phyloP scores from a whole-genome alignment of 2,888 invertebrate species.

The Phrixothrix hirtus region DNA sequence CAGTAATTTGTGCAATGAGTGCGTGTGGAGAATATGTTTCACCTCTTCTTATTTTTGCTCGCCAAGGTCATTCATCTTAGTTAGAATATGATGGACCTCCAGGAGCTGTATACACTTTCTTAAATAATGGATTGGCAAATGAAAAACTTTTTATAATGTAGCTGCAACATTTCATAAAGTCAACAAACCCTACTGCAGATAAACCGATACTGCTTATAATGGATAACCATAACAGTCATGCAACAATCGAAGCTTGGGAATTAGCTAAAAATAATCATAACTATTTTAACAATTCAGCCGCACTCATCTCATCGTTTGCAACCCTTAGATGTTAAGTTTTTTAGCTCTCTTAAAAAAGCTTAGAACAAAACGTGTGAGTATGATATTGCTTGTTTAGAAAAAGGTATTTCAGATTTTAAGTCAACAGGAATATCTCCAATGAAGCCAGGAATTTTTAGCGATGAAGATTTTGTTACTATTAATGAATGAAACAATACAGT shows the following conservation, averaged over 20 bases:
- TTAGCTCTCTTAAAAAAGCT: background rate
- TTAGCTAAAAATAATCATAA: constrained; percentile 11
- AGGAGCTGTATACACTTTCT: constrained; percentile 18
- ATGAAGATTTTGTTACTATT: too few species aligned
- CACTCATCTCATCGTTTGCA: too few species aligned
- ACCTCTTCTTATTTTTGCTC: constrained; percentile 18
- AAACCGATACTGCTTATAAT: constrained; percentile 10
- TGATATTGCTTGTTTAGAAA: constrained; percentile 28
- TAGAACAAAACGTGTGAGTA: constrained; percentile 7
- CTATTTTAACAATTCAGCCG: constrained; percentile 1
- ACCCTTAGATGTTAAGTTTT: too few species aligned
- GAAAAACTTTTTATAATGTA: constrained; percentile 14
- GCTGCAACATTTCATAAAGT: constrained; percentile 16
- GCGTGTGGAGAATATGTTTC: too few species aligned
- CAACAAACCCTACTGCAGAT: constrained; percentile 7
- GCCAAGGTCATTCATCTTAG: constrained; percentile 10
- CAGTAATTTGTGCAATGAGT: too few species aligned
- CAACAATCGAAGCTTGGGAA: too few species aligned
- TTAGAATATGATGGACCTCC: constrained; percentile 13
- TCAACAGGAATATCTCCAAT: constrained; percentile 23
- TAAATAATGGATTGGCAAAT: constrained; percentile 22
- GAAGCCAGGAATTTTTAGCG: too few species aligned
- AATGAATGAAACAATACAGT: too few species aligned
- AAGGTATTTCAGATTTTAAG: too few species aligned
- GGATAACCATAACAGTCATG: too few species aligned